Evolutionary conservation across 2,888 invertebrate species (phyloP).

Genomic region (Anorthoa munda): DNA sequence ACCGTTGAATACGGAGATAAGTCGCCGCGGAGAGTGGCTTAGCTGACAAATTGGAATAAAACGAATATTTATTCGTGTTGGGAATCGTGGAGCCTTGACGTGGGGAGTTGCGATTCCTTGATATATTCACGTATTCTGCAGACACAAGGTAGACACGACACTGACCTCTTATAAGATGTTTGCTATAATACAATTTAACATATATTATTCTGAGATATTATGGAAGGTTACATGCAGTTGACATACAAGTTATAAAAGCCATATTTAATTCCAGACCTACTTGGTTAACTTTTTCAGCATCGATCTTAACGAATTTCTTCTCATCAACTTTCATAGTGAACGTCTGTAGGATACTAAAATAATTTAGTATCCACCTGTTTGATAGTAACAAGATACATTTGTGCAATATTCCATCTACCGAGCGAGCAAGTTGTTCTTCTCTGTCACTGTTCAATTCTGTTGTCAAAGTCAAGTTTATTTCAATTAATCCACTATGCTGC

Average conservation of each 20-base stretch:
- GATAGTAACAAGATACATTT: background rate
- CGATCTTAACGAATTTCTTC: background rate
- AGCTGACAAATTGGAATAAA: slow-evolving; percentile 91
- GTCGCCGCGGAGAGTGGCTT: slow-evolving; percentile 90
- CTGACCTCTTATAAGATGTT: slow-evolving; percentile 62
- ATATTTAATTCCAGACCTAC: background rate
- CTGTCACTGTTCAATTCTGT: background rate
- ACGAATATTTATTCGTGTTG: slow-evolving; percentile 90
- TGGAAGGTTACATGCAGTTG: slow-evolving; percentile 2
- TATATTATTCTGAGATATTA: slow-evolving; percentile 17
- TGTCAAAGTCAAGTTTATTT: background rate
- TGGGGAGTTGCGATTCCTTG: slow-evolving; percentile 74
- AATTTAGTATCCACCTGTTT: background rate
- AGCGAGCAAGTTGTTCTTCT: background rate
- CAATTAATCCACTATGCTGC: too few species aligned
- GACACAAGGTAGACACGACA: slow-evolving; percentile 70
- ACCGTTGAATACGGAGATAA: slow-evolving; percentile 89
- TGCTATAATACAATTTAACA: slow-evolving; percentile 32
- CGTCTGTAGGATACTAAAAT: background rate
- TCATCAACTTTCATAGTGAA: background rate
- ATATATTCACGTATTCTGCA: slow-evolving; percentile 76
- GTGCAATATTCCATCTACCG: background rate
- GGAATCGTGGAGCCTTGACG: slow-evolving; percentile 73
- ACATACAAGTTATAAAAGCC: slow-evolving; percentile 1
- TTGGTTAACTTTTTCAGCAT: background rate